Evolutionary conservation across 2,797 vertebrate genomes (phyloP).

Genomic region (Arctocebus calabarensis): DNA sequence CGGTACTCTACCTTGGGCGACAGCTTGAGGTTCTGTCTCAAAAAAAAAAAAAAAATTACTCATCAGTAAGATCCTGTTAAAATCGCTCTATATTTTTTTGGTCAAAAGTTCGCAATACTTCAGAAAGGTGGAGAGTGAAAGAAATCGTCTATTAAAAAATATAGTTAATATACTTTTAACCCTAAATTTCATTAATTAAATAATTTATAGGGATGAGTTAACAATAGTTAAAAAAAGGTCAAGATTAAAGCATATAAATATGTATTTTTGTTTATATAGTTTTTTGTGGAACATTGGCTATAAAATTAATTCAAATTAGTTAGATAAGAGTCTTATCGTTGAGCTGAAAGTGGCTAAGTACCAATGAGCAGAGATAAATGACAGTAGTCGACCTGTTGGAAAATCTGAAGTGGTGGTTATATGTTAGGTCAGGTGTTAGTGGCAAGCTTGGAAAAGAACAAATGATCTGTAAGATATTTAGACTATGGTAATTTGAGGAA

Average conservation of each 20-base stretch:
- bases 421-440: not conserved
- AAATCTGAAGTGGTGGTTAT: not conserved
- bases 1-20: too few species aligned
- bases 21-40: too few species aligned
- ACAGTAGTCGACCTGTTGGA: not conserved
- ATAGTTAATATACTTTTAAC: not conserved
- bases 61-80: not conserved
- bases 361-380: not conserved
- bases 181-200: constrained; percentile 40
- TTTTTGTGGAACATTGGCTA: constrained; percentile 34
- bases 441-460: constrained; percentile 10
- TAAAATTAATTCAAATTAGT: constrained; percentile 47
- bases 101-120: not conserved
- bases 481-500: constrained; percentile 23
- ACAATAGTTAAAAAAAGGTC: not conserved
- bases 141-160: not conserved
- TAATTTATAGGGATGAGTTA: not conserved
- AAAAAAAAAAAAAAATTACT: constrained; percentile 11
- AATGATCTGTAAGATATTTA: constrained; percentile 11
- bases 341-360: not conserved
- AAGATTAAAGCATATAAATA: not conserved
- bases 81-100: not conserved
- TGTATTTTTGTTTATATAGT: constrained; percentile 19
- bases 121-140: not conserved
- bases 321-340: not conserved